Base-by-base conservation (phyloP, 2,113 vertebrate genomes). In the Caretta caretta region DNA sequence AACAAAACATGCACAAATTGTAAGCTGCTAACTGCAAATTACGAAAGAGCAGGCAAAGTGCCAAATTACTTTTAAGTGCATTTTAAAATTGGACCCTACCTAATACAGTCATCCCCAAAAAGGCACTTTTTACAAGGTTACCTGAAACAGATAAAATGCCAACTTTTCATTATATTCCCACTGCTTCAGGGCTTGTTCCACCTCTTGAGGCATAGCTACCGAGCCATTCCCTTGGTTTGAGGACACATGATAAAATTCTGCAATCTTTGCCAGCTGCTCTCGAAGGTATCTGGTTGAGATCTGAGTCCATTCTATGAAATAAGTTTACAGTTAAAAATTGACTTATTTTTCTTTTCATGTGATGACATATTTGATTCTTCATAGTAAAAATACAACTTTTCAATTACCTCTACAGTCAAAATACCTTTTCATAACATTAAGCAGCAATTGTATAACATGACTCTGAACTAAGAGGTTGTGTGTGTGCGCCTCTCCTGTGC, bases 91-190 rank as follows among this genome's bases (percentile, higher is more conserved):
- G 69, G 78, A 83, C 53, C 27, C 84, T 75, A 49, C 27, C 12
- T 42, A 89, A 53, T 80, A 83, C 2, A 25, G 48, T 25, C 83
- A 89, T 42, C 46, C 1, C 4, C 22, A 85, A 76, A 56, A 57
- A 88, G 24, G 19, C 2, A 10, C 3, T 79, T 14, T 78, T 19
- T 20, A 3, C 53, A 80, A 51, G 12, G 75, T 95, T 93, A 98
- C 98, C 98, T 98, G 98, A 95, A 99, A 98, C 98, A 98, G 98
- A 90, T 98, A 98, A 88, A 98, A 98, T 1, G 98, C 98, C 94
- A 99, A 46, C 88, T 98, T 99, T 83, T 98, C 98, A 2, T 98
- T 98, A 88, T 99, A 99, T 81, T 98, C 98, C 98, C 98, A 99
- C 31, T 98, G 98, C 94, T 95, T 98, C 97, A 98, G 93, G 35